A percentile compares a stretch with the other conserved stretches of the same genome.
These are phyloP conservation scores for Cephus sareptanus DNA, from an alignment of 2,888 invertebrate species.

Conservation along the genomic window DNA sequence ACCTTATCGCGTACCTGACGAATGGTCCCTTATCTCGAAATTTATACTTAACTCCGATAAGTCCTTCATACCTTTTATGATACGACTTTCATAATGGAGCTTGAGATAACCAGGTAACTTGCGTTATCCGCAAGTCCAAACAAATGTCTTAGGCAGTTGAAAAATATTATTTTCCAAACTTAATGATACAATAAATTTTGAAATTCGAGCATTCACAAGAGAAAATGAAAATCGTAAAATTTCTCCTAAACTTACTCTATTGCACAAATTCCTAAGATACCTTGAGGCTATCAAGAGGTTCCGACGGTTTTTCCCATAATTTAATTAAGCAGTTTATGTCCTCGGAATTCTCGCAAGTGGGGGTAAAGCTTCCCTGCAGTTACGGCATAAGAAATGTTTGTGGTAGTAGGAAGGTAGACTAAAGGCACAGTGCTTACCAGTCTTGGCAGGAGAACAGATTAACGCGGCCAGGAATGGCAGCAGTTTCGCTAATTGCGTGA, in stretches of 20 bases:
- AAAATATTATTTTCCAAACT: background rate
- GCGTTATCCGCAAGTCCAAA: background rate
- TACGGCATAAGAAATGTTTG: background rate
- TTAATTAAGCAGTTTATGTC: conserved; percentile 43
- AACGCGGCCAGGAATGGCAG: background rate
- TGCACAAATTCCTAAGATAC: background rate
- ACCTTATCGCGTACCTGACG: background rate
- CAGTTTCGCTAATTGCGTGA: background rate
- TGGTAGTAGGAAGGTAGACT: background rate
- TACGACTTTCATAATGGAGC: background rate
- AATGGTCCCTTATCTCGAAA: background rate
- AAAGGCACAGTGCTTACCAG: background rate
- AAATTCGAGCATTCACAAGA: background rate
- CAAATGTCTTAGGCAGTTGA: background rate
- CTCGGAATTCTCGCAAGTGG: conserved; percentile 22
- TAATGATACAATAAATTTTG: too few species aligned
- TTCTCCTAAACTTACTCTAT: background rate
- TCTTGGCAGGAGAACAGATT: background rate
- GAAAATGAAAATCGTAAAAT: background rate
- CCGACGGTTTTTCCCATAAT: conserved; percentile 30
- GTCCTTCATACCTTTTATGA: background rate
- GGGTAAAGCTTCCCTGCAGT: background rate
- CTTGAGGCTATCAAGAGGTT: conserved; percentile 20
- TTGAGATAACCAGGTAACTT: background rate
- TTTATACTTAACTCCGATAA: background rate